Conservation (phyloP, 2,797 vertebrate species). For the Cossypha niveicapilla region DNA sequence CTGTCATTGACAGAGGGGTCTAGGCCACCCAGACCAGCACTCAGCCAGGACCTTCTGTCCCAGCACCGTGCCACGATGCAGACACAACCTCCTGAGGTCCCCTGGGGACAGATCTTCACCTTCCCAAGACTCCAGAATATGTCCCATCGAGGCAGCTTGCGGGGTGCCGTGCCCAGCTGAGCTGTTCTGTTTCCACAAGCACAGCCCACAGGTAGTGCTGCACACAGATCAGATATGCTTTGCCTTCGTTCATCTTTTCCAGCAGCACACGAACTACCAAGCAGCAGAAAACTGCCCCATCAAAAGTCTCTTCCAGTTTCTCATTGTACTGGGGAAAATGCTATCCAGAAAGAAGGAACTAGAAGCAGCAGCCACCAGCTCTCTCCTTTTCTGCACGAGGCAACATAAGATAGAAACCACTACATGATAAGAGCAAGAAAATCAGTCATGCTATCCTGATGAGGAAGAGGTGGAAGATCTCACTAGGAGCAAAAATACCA, state of each 20-base stretch:
- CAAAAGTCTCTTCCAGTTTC: not conserved
- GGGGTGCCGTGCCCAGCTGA: not conserved
- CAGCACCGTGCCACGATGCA: rapidly evolving
- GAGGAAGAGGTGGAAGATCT: not conserved
- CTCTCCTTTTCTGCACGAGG: not conserved
- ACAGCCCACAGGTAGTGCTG: not conserved
- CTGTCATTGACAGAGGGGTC: not conserved
- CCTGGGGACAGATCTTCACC: not conserved
- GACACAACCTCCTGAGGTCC: not conserved
- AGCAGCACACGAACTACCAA: not conserved
- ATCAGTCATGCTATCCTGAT: not conserved
- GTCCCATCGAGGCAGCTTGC: not conserved
- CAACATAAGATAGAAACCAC: not conserved
- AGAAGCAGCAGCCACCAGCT: not conserved
- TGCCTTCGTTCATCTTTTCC: not conserved
- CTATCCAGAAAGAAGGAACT: not conserved
- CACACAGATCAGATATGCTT: not conserved
- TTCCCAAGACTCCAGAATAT: not conserved
- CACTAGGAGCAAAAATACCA: not conserved
- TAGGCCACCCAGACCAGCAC: not conserved
- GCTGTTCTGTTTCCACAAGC: not conserved
- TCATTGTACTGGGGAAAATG: not conserved
- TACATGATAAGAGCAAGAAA: not conserved
- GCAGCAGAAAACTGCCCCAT: not conserved
- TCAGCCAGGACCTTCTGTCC: not conserved